phyloP scores from a whole-genome alignment of 1,140 invertebrate species.

The Thalassaphorura encarpata region DNA sequence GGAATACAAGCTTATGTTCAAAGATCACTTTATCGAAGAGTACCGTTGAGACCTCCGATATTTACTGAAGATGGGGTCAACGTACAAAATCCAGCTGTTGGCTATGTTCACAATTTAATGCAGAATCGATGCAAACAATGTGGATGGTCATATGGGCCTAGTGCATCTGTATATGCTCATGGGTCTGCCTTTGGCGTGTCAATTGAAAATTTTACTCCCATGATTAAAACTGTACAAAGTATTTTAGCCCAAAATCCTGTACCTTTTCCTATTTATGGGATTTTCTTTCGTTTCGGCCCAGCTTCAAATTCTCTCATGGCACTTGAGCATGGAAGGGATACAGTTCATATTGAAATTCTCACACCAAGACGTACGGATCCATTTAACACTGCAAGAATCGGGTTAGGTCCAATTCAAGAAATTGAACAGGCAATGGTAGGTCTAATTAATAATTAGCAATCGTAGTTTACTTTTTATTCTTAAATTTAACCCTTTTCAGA shows the following conservation, averaged over 20 bases:
- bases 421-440: conserved; percentile 20
- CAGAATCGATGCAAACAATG: conserved; percentile 10
- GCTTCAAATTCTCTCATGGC: conserved; percentile 12
- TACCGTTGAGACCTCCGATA: conserved; percentile 13
- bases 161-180: conserved; percentile 16
- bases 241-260: conserved; percentile 8
- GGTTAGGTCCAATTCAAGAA: conserved; percentile 13
- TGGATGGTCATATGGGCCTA: conserved; percentile 6
- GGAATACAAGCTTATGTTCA: conserved; percentile 3
- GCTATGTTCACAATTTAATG: conserved; percentile 6
- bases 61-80: conserved; percentile 11
- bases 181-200: conserved; percentile 13
- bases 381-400: not conserved
- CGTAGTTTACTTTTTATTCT: not conserved
- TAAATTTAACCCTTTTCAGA: not conserved
- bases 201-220: conserved; percentile 5
- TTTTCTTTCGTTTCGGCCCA: conserved; percentile 17
- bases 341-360: conserved; percentile 14
- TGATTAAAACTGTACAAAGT: conserved; percentile 6
- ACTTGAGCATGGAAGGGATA: conserved; percentile 10
- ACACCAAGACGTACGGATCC: conserved; percentile 16
- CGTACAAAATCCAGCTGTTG: conserved; percentile 19
- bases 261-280: conserved; percentile 15
- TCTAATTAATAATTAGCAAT: not conserved
- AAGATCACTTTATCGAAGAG: conserved; percentile 8